These are phyloP conservation scores for Salticus scenicus DNA, from an alignment of 2,888 invertebrate species.

Conservation along the genomic window DNA sequence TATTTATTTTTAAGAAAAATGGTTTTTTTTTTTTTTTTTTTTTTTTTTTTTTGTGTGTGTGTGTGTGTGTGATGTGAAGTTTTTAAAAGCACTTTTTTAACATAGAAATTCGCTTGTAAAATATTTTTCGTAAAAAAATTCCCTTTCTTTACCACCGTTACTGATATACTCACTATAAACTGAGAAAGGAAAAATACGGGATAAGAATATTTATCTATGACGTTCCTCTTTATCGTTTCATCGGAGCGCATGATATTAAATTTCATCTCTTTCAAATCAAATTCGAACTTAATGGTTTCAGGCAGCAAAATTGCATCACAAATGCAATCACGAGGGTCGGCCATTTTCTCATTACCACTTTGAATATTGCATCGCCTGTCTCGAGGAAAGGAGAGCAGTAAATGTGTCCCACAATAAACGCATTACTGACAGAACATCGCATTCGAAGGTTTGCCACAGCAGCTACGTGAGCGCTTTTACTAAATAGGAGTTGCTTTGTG, in stretches of 20 bases:
- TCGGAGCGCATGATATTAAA: neutral
- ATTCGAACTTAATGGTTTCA: neutral
- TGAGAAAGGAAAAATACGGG: too few relatives aligned
- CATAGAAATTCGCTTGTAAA: too few relatives aligned
- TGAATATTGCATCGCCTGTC: constrained; percentile 47
- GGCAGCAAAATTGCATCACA: constrained; percentile 7
- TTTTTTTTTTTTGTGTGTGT: too few relatives aligned
- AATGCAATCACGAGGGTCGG: constrained; percentile 49
- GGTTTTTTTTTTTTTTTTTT: too few relatives aligned
- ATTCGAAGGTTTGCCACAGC: constrained; percentile 39
- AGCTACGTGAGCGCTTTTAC: neutral
- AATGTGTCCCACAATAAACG: constrained; percentile 28
- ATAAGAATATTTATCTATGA: neutral
- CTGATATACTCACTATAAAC: too few relatives aligned
- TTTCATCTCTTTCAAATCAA: neutral
- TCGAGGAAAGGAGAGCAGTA: constrained; percentile 7
- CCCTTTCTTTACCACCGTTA: too few relatives aligned
- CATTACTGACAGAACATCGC: constrained; percentile 29
- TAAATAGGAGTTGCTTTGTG: neutral
- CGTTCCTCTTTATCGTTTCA: neutral
- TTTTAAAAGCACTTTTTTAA: too few relatives aligned
- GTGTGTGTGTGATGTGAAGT: too few relatives aligned
- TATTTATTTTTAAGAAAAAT: too few relatives aligned
- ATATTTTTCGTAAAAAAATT: too few relatives aligned
- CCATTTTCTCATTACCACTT: constrained; percentile 55